Base-by-base conservation (phyloP, 1,140 invertebrate genomes). In the Sarcophaga peregrina region DNA sequence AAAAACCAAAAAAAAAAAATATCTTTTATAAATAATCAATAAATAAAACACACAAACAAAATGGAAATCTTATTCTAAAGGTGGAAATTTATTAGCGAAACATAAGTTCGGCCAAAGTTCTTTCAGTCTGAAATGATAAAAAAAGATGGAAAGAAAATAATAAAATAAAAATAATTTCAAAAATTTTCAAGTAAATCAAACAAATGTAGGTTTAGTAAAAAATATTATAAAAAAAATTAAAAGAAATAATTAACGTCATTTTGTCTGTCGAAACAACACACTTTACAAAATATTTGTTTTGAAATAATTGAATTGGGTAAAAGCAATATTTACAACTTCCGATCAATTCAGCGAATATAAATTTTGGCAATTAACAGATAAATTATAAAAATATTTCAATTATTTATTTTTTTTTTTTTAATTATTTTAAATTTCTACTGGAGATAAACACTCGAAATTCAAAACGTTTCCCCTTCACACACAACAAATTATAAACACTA, bases 71-170 rank as follows among this genome's bases (percentile, higher is more conserved):
- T 17, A 68, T 68, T 20, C 17, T 68, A 68, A 80, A 50, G 75
- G n/a, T 80, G 58, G 82, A 48, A 83, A 83, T 46, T 13, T 54
- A 52, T 84, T 81, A 89, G 82, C 84, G 88, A 86, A 90, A 86
- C 86, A 90, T 87, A 84, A 90, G 88, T 85, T 88, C 88, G 85
- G 88, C 87, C 88, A 90, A 90, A 85, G 88, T 90, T 85, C 86
- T 90, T 90, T 90, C 88, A 90, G 88, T 90, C 88, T 90, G 88
- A 89, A 88, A 89, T 85, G 87, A 88, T 83, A 86, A 89, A 88
- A 89, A 84, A 86, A 88, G 82, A 86, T 80, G 58, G 9, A 84
- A 82, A 58, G n/a, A 62, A 83, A 85, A 84, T 82, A 85, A 81
- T 15, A 74, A 83, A 78, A 78, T 78, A 78, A 78, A 78, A 20